Conservation (phyloP, 2,888 invertebrate genomes). For the Acleris emargana region DNA sequence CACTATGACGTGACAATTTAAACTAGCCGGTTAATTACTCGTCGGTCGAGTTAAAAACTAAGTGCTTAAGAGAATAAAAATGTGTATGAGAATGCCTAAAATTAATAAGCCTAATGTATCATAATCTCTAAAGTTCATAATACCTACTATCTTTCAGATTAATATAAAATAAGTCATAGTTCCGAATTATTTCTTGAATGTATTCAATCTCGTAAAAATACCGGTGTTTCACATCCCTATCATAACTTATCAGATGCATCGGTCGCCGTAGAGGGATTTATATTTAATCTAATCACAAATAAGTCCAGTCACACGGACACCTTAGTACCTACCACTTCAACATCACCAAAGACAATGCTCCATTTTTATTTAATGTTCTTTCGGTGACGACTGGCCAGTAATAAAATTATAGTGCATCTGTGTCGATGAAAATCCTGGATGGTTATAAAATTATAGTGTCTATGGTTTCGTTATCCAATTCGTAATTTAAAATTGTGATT, state of each 20-base stretch:
- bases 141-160: too few relatives aligned
- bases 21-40: too few relatives aligned
- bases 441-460: constrained; percentile 4
- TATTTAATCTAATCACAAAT: constrained; percentile 10
- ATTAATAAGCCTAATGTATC: too few relatives aligned
- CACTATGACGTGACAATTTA: too few relatives aligned
- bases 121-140: too few relatives aligned
- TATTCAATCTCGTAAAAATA: not conserved
- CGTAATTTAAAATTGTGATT: constrained; percentile 7
- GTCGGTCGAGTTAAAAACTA: too few relatives aligned
- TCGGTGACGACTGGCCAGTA: constrained; percentile 2
- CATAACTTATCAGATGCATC: constrained; percentile 9
- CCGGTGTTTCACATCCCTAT: not conserved
- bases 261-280: constrained; percentile 5
- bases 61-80: too few relatives aligned
- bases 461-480: constrained; percentile 14
- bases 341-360: not conserved
- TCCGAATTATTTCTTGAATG: not conserved
- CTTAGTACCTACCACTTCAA: not conserved
- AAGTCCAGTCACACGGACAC: constrained; percentile 11
- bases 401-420: not conserved
- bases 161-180: not conserved
- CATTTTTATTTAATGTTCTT: not conserved
- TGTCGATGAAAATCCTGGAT: not conserved
- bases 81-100: too few relatives aligned